Evolutionary conservation across 2,797 vertebrate species (phyloP), one percentile per base, ranked within the genome.

Genomic region (Amazonetta brasiliensis): DNA sequence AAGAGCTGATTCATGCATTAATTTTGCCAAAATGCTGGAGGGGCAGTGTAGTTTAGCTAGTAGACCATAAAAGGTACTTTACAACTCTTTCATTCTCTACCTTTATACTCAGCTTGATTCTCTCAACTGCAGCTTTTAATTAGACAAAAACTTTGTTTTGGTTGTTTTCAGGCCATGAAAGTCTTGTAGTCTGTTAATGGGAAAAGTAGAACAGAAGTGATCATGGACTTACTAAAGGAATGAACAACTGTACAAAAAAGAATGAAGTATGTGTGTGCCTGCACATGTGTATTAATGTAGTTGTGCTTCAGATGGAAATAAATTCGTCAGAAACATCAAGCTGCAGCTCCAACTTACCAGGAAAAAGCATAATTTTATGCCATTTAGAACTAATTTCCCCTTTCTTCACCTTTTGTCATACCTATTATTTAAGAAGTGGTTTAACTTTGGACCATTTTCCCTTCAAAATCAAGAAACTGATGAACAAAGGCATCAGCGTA

Each of bases 21-120:
- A 59, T 84, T 93, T 92, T 89, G 86, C 68, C 84, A 94, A 69
- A 93, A 71, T 58, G 75, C 81, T 71, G 68, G 67, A 86, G 80
- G 44, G 59, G 66, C 22, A 7, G 1, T 63, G 55, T 44, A 76
- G 67, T 84, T 84, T 87, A 94, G 22, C n/a, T 89, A 74, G 71
- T 25, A 64, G 77, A 90, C 69, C 77, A 48, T 81, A 90, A 95
- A 91, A 92, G 48, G 25, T 76, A 90, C 52, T 93, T 91, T 75
- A 67, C 2, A 4, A 68, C 69, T 77, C 64, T 92, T 95, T 89
- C 67, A 80, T 95, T 95, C 78, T 71, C 22, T 89, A 77, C 84
- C 43, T 87, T 92, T 75, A 68, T 67, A 89, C 60, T 80, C 52
- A 84, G 43, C 59, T 87, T 90, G 67, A 75, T 90, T 84, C 46